Base-by-base conservation (phyloP, 1,140 invertebrate genomes). In the Tetragnatha versicolor region DNA sequence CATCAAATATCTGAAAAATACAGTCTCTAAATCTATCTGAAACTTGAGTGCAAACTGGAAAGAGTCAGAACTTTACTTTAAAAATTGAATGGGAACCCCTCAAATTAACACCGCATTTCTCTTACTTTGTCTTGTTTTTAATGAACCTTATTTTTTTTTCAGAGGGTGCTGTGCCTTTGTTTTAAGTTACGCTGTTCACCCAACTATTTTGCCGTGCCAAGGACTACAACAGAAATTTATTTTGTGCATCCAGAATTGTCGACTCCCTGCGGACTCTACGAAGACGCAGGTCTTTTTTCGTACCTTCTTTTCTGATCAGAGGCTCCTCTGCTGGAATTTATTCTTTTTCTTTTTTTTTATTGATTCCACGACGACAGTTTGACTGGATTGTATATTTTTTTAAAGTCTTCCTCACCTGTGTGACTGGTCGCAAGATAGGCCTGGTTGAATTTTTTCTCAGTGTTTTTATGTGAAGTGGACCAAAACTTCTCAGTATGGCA, bases 81-180 rank as follows among this genome's bases (percentile, higher is more conserved):
- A 22, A 9, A 12, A 7, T 10, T 66, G 37, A 20, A n/a, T 66
- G 35, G 10, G 14, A 49, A 17, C 22, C 25, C 20, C 12, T 27
- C 9, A 5, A 7, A 17, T 7, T 17, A 29, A n/a, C 12, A 7
- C 9, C 3, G 5, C 20, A 27, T 20, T 42, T 22, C 17, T 42
- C n/a, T 29, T 5, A 45, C 12, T 10, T 14, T 12, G 17, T 47
- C 12, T 0, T 45, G 22, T 12, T 3, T 2, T 27, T 2, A 20
- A 0, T 68, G 12, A 2, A 51, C 4, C 25, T 20, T 12, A 53
- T 35, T 1, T 55, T 27, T 31, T 7, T 79, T 79, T 45, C 20
- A 79, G 76, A 79, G 68, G 76, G 76, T 68, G 76, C 76, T 47
- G 76, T 79, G 76, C 76, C 76, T 69, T 79, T 79, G 42, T 79